phyloP scores from a whole-genome alignment of 2,113 vertebrate genomes.

The Bungarus multicinctus region DNA sequence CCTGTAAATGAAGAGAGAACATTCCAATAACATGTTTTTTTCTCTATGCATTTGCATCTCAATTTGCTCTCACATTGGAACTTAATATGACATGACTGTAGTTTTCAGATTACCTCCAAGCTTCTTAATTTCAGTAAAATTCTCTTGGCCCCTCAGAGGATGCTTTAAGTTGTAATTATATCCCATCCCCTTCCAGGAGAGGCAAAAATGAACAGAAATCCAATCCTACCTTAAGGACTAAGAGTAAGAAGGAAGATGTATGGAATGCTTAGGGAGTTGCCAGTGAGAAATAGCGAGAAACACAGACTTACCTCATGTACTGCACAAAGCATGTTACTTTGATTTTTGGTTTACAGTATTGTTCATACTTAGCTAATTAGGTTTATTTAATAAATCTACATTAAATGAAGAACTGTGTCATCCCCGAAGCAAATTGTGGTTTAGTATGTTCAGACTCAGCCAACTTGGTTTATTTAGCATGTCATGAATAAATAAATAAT shows the following conservation, averaged over 20 bases:
- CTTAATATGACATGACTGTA: too few relatives aligned
- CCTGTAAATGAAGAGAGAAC: slow-evolving; percentile 62
- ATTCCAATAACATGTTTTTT: fast-evolving
- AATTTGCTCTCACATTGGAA: not conserved
- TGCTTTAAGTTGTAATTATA: not conserved
- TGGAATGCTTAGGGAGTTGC: not conserved
- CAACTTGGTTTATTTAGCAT: too few relatives aligned
- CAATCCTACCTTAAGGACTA: not conserved
- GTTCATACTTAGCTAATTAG: not conserved
- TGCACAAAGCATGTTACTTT: not conserved
- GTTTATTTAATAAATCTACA: not conserved
- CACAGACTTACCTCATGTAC: not conserved
- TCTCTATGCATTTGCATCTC: too few relatives aligned
- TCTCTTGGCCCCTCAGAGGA: not conserved
- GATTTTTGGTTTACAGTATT: not conserved
- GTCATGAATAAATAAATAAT: not conserved
- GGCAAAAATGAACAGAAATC: not conserved
- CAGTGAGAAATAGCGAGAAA: not conserved
- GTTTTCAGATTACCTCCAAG: not conserved
- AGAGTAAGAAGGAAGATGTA: not conserved
- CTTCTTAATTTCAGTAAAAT: not conserved
- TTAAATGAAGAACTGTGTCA: not conserved
- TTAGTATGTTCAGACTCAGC: not conserved
- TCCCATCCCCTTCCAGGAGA: not conserved
- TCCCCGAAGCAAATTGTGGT: too few relatives aligned